phyloP scores from a whole-genome alignment of 2,797 vertebrate genomes.

The Labroides dimidiatus region DNA sequence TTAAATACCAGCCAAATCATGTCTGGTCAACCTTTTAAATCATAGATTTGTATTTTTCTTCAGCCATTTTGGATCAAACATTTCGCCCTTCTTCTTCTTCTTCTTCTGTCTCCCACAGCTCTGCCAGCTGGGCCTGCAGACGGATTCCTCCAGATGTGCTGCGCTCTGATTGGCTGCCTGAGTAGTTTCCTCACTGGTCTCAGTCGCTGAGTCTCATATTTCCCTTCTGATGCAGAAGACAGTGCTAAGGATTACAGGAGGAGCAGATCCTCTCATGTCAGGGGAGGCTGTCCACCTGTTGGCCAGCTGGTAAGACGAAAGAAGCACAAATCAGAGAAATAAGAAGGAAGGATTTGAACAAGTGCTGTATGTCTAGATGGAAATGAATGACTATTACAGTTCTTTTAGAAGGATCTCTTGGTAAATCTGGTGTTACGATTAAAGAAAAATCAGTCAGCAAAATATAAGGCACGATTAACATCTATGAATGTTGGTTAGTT shows the following conservation, averaged over 20 bases:
- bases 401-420: too few species aligned
- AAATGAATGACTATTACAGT: not conserved
- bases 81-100: constrained; percentile 44
- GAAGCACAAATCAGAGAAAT: constrained; percentile 22
- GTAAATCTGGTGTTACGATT: too few species aligned
- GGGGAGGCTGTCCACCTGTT: constrained; percentile 66
- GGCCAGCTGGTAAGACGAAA: constrained; percentile 58
- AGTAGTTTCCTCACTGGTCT: constrained; percentile 47
- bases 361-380: not conserved
- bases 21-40: not conserved
- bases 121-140: constrained; percentile 67
- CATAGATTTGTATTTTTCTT: constrained; percentile 7
- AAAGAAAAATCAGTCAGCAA: too few species aligned
- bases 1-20: not conserved
- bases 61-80: constrained; percentile 67
- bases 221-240: constrained; percentile 60
- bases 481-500: too few species aligned
- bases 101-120: constrained; percentile 42
- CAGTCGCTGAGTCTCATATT: constrained; percentile 62
- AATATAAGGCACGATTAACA: too few species aligned
- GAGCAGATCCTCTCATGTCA: constrained; percentile 52
- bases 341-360: constrained; percentile 19
- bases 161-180: constrained; percentile 59
- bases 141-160: constrained; percentile 81
- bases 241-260: constrained; percentile 50